Evolutionary conservation across 2,113 vertebrate genomes (phyloP).

Genomic region (Accipiter virgatus): DNA sequence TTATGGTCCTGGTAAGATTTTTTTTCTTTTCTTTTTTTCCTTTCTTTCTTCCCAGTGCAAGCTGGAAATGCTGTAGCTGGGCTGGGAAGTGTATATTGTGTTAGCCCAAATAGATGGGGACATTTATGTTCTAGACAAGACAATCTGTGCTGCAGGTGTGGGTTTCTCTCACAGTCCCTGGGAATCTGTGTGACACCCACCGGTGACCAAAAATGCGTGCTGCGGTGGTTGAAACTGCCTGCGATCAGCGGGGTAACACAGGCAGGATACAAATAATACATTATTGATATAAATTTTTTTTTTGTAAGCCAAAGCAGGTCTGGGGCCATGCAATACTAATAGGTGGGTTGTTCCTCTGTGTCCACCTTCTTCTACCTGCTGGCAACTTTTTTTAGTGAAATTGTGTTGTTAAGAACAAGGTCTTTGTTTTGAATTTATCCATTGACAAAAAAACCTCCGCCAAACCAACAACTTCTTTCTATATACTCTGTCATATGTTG

Average conservation of each 20-base stretch:
- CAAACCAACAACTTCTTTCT: neutral
- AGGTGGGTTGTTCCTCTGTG: neutral
- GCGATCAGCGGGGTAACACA: neutral
- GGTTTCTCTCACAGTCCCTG: neutral
- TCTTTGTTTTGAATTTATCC: neutral
- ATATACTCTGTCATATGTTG: accelerated
- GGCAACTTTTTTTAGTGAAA: neutral
- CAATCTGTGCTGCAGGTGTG: neutral
- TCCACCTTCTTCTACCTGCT: neutral
- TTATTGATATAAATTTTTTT: neutral
- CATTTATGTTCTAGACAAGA: neutral
- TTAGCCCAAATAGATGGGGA: neutral
- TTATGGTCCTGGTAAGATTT: too few species aligned
- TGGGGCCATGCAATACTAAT: neutral
- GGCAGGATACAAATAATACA: neutral
- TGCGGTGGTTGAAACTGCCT: accelerated
- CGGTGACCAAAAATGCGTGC: neutral
- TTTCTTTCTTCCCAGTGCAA: too few species aligned
- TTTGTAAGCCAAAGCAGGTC: neutral
- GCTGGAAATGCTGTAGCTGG: neutral
- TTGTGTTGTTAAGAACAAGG: neutral
- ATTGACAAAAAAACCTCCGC: neutral
- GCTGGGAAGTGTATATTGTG: neutral
- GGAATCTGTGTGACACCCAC: neutral
- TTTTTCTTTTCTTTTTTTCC: too few species aligned